phyloP scores from a whole-genome alignment of 1,140 invertebrate genomes.

The Nephila pilipes region DNA sequence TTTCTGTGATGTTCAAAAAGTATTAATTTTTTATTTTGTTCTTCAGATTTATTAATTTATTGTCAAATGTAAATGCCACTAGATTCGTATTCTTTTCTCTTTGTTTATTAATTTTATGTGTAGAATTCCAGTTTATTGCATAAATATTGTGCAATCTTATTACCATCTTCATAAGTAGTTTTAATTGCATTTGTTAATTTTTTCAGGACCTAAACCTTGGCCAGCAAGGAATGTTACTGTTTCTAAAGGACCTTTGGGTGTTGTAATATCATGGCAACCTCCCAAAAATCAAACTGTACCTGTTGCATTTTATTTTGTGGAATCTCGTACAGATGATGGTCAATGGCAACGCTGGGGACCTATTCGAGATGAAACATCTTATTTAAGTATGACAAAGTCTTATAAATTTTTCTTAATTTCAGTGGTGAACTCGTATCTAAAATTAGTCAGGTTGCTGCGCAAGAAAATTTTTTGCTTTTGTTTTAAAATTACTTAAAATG shows the following conservation, averaged over 20 bases:
- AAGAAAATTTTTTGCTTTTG: too few species aligned
- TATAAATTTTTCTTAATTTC: not conserved
- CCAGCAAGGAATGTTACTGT: conserved; percentile 93
- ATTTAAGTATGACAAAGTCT: conserved; percentile 85
- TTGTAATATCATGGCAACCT: conserved; percentile 92
- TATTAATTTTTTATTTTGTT: too few species aligned
- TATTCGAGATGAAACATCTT: conserved; percentile 93
- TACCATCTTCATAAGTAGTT: not conserved
- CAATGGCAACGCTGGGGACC: conserved; percentile 88
- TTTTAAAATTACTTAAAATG: too few species aligned
- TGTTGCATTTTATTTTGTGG: conserved; percentile 95
- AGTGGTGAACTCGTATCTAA: too few species aligned
- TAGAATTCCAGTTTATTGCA: too few species aligned
- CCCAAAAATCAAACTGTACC: conserved; percentile 83
- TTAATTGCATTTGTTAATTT: not conserved
- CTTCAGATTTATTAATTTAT: too few species aligned
- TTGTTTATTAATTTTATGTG: too few species aligned
- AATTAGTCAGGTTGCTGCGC: too few species aligned
- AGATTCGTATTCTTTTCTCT: too few species aligned
- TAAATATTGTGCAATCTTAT: too few species aligned
- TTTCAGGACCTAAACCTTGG: conserved; percentile 91
- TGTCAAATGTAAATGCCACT: too few species aligned
- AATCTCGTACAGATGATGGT: conserved; percentile 92
- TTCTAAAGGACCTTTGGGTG: conserved; percentile 90
- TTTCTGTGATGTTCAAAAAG: too few species aligned